Evolutionary conservation across 2,888 invertebrate genomes (phyloP).

Genomic region (Neelides folsomi): DNA sequence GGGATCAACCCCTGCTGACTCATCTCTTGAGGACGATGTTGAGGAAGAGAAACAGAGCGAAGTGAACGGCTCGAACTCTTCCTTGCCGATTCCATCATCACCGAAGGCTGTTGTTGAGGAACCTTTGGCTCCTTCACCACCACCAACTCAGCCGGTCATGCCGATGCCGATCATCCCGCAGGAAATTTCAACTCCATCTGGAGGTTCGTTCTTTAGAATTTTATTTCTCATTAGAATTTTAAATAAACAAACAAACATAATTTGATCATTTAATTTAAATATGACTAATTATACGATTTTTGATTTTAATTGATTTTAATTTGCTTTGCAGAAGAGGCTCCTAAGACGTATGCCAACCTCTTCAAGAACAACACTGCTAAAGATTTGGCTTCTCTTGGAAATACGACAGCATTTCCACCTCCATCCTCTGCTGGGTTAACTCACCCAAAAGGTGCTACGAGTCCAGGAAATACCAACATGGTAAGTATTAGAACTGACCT

Average conservation of each 20-base stretch:
- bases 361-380: slow-evolving; percentile 44
- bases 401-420: background rate
- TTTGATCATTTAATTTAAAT: background rate
- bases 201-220: too few relatives aligned
- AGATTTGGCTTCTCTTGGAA: too few relatives aligned
- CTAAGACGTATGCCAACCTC: slow-evolving; percentile 76
- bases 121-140: slow-evolving; percentile 38
- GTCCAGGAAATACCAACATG: background rate
- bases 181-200: too few relatives aligned
- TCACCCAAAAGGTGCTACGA: background rate
- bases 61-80: slow-evolving; percentile 17
- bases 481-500: too few relatives aligned
- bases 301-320: slow-evolving; percentile 1
- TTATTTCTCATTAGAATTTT: too few relatives aligned
- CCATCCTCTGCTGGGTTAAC: background rate
- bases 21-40: slow-evolving; percentile 33
- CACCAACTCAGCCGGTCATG: slow-evolving; percentile 36
- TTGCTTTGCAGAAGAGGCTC: slow-evolving; percentile 36
- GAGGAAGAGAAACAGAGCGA: slow-evolving; percentile 37
- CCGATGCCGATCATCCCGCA: background rate
- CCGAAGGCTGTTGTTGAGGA: slow-evolving; percentile 36
- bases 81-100: slow-evolving; percentile 9
- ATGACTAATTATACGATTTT: background rate
- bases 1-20: slow-evolving; percentile 31
- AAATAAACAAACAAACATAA: too few relatives aligned